Base-by-base conservation (phyloP, 2,113 vertebrate species). In the Alosa alosa region DNA sequence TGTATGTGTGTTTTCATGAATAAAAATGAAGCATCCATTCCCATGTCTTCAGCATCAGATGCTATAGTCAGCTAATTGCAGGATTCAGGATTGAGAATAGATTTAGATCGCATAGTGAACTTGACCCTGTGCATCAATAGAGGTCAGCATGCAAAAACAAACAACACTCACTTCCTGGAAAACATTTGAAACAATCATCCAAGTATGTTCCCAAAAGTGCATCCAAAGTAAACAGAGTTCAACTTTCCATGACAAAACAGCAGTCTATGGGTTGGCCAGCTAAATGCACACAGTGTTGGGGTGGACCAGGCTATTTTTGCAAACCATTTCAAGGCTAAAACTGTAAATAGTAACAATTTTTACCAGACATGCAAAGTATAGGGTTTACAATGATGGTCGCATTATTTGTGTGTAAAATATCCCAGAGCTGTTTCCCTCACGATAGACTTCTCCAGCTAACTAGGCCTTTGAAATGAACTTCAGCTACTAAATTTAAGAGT, bases 311-410 rank as follows among this genome's bases (percentile, higher is more conserved):
- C 81, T 89, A 88, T 86, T 87, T 87, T 57, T 85, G 88, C 86
- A 64, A 46, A 85, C 83, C 44, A 85, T 86, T 85, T 82, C 83
- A 85, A 88, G 55, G 82, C 81, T 68, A 50, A 39, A 25, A 50
- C 89, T 84, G 36, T 81, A 82, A 91, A 91, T 90, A 89, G 88
- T 75, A 88, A 82, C 86, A 52, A 75, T 75, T 84, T 88, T 88
- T 82, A 49, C 81, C 57, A 86, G 75, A 55, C 82, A 64, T 57
- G 39, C 44, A 44, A 60, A 88, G 36, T 49, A 82, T 46, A 84
- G 45, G 75, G 49, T 82, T 81, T 46, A 81, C 72, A 84, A 17
- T 22, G 81, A n/a, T 57, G 49, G 49, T 75, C 72, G 47, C 52
- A 45, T 52, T 41, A 82, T 82, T 78, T 78, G 72, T 31, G n/a